Base-by-base conservation (phyloP, 1,140 invertebrate species). In the Wiebesia pumilae region DNA sequence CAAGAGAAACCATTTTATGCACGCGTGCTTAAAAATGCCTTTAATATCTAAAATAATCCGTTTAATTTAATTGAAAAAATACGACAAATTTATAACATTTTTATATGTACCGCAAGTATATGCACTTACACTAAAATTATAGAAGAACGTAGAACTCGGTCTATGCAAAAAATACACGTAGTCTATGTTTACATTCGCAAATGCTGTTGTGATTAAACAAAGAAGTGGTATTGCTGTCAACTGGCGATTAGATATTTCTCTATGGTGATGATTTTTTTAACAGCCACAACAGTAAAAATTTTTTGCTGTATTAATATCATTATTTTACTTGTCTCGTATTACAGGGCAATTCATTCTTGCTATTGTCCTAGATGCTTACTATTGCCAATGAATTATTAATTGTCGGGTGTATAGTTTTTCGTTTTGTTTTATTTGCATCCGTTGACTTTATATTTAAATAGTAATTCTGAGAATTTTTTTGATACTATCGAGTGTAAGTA, bases 211-310 rank as follows among this genome's bases (percentile, higher is more conserved):
- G 43, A 47, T 47, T 47, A 3, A 80, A 35, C 35, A 47, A n/a
- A n/a, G n/a, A 80, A 80, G 78, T 80, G 58, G 54, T 47, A 65
- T 85, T 69, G 71, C 75, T 71, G 83, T 84, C 71, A 65, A 77
- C 58, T 67, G 83, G 30, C 65, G 35, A 24, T 77, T 62, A 77
- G 83, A 30, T 38, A 78, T 77, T 78, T 82, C 54, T 33, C 38
- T 30, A 47, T 14, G 6, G 43, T 47, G 58, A 81, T 62, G 69
- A 71, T 65, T 79, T 67, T 65, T 78, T 24, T 35, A 19, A 30
- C 40, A 10, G n/a, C 12, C 51, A 0, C 4, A 30, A 24, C 43
- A 67, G 80, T 69, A n/a, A 67, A 67, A 82, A 21, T 67, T 82
- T 24, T 71, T 82, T 82, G 27, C 35, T 27, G 3, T 33, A 10